Conservation (phyloP, 2,797 vertebrate species). For the Pangasius sanitwongsei region DNA sequence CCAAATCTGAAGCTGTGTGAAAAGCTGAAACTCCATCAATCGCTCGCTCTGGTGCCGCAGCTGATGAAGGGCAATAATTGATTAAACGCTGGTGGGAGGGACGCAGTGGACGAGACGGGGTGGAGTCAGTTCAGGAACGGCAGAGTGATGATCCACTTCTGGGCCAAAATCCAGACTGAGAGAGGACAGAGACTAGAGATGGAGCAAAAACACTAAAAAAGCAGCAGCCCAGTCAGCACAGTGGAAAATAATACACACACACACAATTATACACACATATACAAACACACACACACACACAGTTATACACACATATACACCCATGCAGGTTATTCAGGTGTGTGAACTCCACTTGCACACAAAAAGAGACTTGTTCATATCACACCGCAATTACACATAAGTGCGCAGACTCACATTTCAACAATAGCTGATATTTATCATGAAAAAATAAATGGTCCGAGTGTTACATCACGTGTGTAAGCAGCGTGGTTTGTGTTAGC, state of each 20-base stretch:
- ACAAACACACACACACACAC: background rate
- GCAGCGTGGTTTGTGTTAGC: background rate
- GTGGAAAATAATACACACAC: background rate
- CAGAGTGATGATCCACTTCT: constrained; percentile 15
- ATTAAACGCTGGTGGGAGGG: constrained; percentile 73
- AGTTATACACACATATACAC: background rate
- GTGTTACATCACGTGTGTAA: background rate
- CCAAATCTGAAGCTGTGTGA: constrained; percentile 62
- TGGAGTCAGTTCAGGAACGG: constrained; percentile 50
- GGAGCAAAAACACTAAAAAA: background rate
- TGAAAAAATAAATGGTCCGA: background rate
- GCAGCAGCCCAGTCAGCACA: constrained; percentile 6
- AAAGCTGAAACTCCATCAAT: constrained; percentile 67
- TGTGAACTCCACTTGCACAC: constrained; percentile 21
- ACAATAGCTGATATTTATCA: constrained; percentile 25
- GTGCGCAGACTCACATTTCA: constrained; percentile 23
- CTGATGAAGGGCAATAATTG: constrained; percentile 77
- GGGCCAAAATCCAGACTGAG: constrained; percentile 46
- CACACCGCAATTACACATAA: constrained; percentile 31
- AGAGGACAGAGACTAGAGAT: constrained; percentile 6
- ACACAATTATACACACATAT: background rate
- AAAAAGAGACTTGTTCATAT: background rate
- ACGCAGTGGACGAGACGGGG: constrained; percentile 62
- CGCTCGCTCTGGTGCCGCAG: constrained; percentile 63
- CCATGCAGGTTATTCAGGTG: constrained; percentile 12